A percentile compares a stretch with the other conserved stretches of the same genome.
phyloP scores from a whole-genome alignment of 2,113 vertebrate species.

The Ceuthmochares aereus region DNA sequence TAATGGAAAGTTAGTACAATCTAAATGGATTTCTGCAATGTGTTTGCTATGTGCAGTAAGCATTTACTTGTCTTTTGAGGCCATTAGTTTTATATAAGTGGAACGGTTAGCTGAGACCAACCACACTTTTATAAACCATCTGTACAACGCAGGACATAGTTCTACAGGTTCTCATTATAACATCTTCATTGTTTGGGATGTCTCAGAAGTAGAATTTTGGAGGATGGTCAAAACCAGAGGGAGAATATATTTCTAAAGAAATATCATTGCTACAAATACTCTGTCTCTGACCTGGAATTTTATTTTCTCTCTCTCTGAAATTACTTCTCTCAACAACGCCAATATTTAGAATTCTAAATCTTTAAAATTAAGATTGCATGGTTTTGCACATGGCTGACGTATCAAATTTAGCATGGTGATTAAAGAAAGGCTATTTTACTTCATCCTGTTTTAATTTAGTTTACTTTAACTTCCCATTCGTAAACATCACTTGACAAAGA shows the following conservation, averaged over 20 bases:
- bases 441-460: background rate
- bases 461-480: background rate
- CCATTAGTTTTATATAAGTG: background rate
- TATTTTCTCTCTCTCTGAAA: background rate
- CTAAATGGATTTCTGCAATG: background rate
- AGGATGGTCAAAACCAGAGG: background rate
- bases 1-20: background rate
- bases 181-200: background rate
- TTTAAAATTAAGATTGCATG: background rate
- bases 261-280: background rate
- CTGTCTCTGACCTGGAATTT: background rate
- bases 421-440: background rate
- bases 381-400: background rate
- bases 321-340: background rate
- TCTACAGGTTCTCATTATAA: background rate
- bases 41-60: background rate
- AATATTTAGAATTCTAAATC: background rate
- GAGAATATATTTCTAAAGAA: background rate
- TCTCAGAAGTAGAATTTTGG: constrained; percentile 9
- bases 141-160: background rate
- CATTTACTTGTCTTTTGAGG: background rate
- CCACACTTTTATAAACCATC: background rate
- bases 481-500: background rate
- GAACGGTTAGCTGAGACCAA: background rate
- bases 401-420: background rate